These are phyloP conservation scores for Nasonia giraulti DNA, from an alignment of 1,140 invertebrate species.

Conservation along the genomic window DNA sequence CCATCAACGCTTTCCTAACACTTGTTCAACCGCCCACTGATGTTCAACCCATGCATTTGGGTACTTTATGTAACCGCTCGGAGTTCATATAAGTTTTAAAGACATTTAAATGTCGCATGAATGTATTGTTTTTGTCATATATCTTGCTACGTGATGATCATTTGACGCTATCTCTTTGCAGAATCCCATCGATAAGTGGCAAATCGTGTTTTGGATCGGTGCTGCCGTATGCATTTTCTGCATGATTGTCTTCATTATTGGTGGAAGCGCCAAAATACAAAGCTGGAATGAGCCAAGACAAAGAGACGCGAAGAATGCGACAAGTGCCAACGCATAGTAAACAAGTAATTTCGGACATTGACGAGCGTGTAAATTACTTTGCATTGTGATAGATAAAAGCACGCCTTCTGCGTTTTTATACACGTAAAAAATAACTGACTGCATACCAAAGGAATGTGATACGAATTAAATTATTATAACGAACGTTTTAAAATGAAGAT, in stretches of 20 bases:
- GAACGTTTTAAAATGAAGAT: background rate
- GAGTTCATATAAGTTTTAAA: background rate
- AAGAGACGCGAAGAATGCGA: background rate
- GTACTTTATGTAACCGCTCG: background rate
- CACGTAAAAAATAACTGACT: background rate
- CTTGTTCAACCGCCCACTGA: too few relatives aligned
- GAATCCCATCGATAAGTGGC: conserved; percentile 78
- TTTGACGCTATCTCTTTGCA: conserved; percentile 56
- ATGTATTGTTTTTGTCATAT: too few relatives aligned
- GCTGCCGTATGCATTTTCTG: conserved; percentile 73
- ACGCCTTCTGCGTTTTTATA: background rate
- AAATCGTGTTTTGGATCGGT: conserved; percentile 78
- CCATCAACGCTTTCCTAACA: too few relatives aligned
- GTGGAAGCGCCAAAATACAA: conserved; percentile 71
- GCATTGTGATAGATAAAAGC: background rate
- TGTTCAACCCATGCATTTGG: too few relatives aligned
- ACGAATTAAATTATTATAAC: background rate
- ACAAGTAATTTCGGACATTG: background rate
- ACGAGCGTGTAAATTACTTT: background rate
- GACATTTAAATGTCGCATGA: too few relatives aligned
- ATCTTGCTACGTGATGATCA: too few relatives aligned
- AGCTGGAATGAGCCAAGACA: conserved; percentile 66
- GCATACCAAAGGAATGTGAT: background rate
- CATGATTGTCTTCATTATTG: conserved; percentile 74
- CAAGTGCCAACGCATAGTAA: background rate